Base-by-base conservation (phyloP, 2,888 invertebrate species). In the Pachliopta kotzebuea region DNA sequence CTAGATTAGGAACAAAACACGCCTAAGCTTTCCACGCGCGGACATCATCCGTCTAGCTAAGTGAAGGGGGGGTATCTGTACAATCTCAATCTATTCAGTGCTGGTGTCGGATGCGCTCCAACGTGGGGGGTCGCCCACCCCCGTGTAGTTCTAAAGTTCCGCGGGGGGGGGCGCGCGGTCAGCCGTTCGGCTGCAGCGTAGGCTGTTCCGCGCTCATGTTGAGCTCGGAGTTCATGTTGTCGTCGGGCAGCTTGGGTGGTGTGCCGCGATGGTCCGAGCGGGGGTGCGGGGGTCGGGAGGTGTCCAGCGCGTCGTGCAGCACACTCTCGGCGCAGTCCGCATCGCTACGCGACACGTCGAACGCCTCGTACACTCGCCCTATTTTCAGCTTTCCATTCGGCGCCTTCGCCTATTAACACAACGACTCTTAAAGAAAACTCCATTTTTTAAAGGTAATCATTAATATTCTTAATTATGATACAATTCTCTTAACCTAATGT, bases 131-230 rank as follows among this genome's bases (percentile, higher is more conserved):
- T 76, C 88, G 74, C 86, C 89, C 83, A 80, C 85, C 88, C 88
- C 88, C 73, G 67, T 88, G 81, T 88, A 83, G 69, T 88, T 83
- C 83, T 78, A 69, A 57, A 68, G 60, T 64, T 68, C 62, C 65
- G 60, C 60, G 49, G 58, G 65, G 49, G 58, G 57, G 65, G 50
- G 57, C 60, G 23, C 9, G 57, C 42, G 29, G 52, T 72, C 90
- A 91, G 85, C 90, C 90, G 79, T 91, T 91, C 21, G 90, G 90
- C 69, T 90, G 89, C 0, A 90, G 81, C 66, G 88, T 88, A 73
- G 88, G 89, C 65, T 79, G 85, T 72, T 75, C 77, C 29, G 76
- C 70, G 65, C 81, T 79, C 60, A 83, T 73, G 2, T 81, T 83
- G n/a, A 86, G 71, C 62, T 90, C 87, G 0, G 84, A 88, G 78